These are phyloP conservation scores for Lacanobia oleracea DNA, from an alignment of 2,888 invertebrate species.

Conservation along the genomic window DNA sequence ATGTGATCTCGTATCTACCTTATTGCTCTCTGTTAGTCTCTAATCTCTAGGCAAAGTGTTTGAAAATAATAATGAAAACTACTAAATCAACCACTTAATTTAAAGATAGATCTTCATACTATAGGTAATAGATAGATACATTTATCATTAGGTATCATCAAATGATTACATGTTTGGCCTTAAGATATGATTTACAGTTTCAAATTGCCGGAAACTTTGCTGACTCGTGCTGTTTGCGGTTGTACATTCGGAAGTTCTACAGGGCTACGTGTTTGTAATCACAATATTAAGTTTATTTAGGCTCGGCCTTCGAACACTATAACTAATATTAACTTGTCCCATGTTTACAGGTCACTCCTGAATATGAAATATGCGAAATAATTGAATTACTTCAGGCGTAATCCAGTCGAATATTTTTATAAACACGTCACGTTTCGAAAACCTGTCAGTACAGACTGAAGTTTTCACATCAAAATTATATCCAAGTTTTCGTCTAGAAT, in stretches of 20 bases:
- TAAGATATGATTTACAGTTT: slow-evolving; percentile 9
- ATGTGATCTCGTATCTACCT: neutral
- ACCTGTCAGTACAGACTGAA: neutral
- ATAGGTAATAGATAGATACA: neutral
- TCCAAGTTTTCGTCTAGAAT: neutral
- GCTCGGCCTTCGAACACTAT: slow-evolving; percentile 27
- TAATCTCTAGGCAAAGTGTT: neutral
- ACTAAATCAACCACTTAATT: neutral
- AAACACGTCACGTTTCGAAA: slow-evolving; percentile 9
- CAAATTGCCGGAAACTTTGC: slow-evolving; percentile 22
- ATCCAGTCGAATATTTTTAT: slow-evolving; percentile 28
- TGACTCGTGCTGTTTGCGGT: slow-evolving; percentile 1
- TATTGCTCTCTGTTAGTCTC: neutral
- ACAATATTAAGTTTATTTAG: slow-evolving; percentile 55
- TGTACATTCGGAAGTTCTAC: slow-evolving; percentile 24
- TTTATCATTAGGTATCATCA: neutral
- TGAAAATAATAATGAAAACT: neutral
- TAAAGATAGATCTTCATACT: neutral
- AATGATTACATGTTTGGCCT: neutral
- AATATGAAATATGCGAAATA: slow-evolving; percentile 48
- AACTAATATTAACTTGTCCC: slow-evolving; percentile 41
- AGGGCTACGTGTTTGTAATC: slow-evolving; percentile 12
- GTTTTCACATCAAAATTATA: slow-evolving; percentile 9
- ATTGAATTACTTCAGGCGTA: slow-evolving; percentile 37
- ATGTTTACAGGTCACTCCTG: slow-evolving; percentile 34